These are phyloP conservation scores for Andrena trimmerana DNA, from an alignment of 2,888 invertebrate species.

Conservation along the genomic window DNA sequence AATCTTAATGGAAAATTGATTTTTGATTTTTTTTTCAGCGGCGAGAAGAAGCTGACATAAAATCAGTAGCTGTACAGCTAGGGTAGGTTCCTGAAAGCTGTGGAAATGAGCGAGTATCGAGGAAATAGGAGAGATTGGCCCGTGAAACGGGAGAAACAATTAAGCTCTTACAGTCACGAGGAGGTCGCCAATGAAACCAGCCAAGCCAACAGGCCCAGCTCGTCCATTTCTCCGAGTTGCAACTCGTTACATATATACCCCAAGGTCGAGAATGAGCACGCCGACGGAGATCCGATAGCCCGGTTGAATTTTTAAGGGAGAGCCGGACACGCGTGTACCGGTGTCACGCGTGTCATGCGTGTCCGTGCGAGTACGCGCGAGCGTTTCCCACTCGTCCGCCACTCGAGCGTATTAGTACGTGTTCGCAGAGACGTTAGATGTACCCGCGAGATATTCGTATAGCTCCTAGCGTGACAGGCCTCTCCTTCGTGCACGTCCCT, in stretches of 20 bases:
- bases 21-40: background rate
- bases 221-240: constrained; percentile 67
- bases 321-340: constrained; percentile 45
- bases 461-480: constrained; percentile 55
- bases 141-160: constrained; percentile 83
- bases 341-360: constrained; percentile 53
- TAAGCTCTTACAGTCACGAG: constrained; percentile 81
- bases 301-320: constrained; percentile 64
- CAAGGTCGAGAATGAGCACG: constrained; percentile 75
- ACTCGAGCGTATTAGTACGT: constrained; percentile 36
- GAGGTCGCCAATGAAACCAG: constrained; percentile 60
- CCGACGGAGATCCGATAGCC: constrained; percentile 66
- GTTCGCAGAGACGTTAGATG: constrained; percentile 37
- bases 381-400: constrained; percentile 1
- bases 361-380: constrained; percentile 29
- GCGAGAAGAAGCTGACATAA: constrained; percentile 9
- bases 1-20: too few relatives aligned
- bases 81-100: background rate
- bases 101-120: background rate
- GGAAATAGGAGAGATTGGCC: constrained; percentile 72
- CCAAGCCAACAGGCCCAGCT: constrained; percentile 50
- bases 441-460: constrained; percentile 46
- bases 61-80: constrained; percentile 33
- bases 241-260: constrained; percentile 78
- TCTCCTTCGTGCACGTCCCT: background rate